Percentiles rank a stretch among this genome's conserved stretches.
phyloP scores from a whole-genome alignment of 2,797 vertebrate genomes.

The Acipenser oxyrinchus region DNA sequence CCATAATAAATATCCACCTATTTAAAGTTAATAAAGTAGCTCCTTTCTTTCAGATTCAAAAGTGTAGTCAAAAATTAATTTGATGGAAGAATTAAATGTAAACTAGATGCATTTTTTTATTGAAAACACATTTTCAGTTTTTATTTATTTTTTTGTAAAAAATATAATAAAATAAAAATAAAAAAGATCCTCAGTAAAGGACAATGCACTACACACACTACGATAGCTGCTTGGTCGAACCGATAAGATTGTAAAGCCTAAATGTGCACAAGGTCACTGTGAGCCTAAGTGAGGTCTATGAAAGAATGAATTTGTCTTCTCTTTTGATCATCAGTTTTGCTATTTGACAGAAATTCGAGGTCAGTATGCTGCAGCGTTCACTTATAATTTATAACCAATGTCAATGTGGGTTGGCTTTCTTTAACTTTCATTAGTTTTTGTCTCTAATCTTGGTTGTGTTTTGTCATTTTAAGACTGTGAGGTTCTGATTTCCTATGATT shows the following conservation, averaged over 20 bases:
- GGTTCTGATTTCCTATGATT: not conserved
- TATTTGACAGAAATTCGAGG: slow-evolving; percentile 28
- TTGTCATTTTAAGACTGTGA: not conserved
- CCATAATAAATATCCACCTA: too few relatives aligned
- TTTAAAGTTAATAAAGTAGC: too few relatives aligned
- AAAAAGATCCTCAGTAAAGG: slow-evolving; percentile 1
- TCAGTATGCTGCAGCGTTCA: slow-evolving; percentile 24
- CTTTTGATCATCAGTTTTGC: slow-evolving; percentile 20
- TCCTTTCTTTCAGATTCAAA: not conserved
- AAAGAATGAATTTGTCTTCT: slow-evolving; percentile 31
- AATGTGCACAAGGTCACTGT: slow-evolving; percentile 39
- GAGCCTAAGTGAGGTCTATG: slow-evolving; percentile 36
- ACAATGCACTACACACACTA: slow-evolving; percentile 22
- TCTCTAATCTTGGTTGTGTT: slow-evolving; percentile 7
- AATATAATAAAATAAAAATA: not conserved
- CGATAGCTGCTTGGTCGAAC: slow-evolving; percentile 24
- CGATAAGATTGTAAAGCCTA: slow-evolving; percentile 37
- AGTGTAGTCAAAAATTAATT: not conserved
- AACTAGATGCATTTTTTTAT: not conserved
- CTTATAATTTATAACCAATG: slow-evolving; percentile 32
- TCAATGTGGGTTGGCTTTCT: slow-evolving; percentile 21
- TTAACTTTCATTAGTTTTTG: slow-evolving; percentile 19
- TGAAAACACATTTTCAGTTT: not conserved
- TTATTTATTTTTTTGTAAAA: not conserved
- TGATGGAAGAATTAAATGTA: not conserved